phyloP scores from a whole-genome alignment of 2,888 invertebrate genomes.

The Tryphoninae sp. region DNA sequence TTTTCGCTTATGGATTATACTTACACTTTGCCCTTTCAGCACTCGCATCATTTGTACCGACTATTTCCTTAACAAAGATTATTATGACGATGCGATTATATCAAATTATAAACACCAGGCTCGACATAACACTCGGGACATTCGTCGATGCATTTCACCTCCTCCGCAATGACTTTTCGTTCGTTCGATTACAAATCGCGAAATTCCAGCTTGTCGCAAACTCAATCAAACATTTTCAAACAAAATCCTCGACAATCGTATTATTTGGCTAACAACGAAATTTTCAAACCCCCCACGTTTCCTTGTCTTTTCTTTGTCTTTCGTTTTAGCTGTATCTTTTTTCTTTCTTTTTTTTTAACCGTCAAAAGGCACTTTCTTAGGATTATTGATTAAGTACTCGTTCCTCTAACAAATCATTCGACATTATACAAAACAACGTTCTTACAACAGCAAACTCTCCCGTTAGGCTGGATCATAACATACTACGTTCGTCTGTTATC shows the following conservation, averaged over 20 bases:
- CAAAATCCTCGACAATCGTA: slow-evolving; percentile 41
- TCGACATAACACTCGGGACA: slow-evolving; percentile 19
- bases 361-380: slow-evolving; percentile 68
- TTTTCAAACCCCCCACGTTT: slow-evolving; percentile 5
- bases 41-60: slow-evolving; percentile 33
- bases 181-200: not conserved
- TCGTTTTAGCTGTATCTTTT: not conserved
- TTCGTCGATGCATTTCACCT: slow-evolving; percentile 8
- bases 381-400: slow-evolving; percentile 67
- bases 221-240: slow-evolving; percentile 30
- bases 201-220: not conserved
- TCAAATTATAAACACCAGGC: slow-evolving; percentile 50
- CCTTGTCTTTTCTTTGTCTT: slow-evolving; percentile 27
- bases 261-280: slow-evolving; percentile 42
- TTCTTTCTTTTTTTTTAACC: slow-evolving; percentile 49
- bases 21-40: slow-evolving; percentile 61
- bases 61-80: slow-evolving; percentile 39
- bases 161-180: not conserved
- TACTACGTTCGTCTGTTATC: slow-evolving; percentile 27
- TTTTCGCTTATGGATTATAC: slow-evolving; percentile 31
- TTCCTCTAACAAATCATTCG: slow-evolving; percentile 54
- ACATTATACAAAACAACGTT: slow-evolving; percentile 58
- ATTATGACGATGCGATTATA: slow-evolving; percentile 53
- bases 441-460: slow-evolving; percentile 37
- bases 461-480: slow-evolving; percentile 47